Percentiles rank a stretch among this genome's conserved stretches.
phyloP scores from a whole-genome alignment of 2,113 vertebrate species.

The Hippolais icterina region DNA sequence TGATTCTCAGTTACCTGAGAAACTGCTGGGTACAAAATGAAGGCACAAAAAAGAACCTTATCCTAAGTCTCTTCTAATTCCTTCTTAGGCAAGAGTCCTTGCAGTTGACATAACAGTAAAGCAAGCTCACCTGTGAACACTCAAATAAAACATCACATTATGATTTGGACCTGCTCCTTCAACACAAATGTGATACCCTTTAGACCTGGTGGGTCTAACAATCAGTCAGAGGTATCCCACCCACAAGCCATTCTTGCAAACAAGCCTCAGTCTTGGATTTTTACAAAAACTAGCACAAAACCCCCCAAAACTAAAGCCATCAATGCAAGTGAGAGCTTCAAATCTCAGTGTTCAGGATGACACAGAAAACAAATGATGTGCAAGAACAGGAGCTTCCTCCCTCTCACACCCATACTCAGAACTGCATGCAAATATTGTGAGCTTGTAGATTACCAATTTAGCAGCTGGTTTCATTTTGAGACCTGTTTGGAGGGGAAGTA shows the following conservation, averaged over 20 bases:
- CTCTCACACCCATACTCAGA: background rate
- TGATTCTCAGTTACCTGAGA: background rate
- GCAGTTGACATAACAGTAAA: background rate
- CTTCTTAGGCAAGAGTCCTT: background rate
- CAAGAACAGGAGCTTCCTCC: background rate
- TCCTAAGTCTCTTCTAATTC: background rate
- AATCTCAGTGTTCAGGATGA: background rate
- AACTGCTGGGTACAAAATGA: background rate
- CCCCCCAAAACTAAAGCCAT: background rate
- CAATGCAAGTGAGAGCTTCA: background rate
- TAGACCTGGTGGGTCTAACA: background rate
- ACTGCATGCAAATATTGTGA: conserved; percentile 17
- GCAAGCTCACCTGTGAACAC: background rate
- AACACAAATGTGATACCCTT: background rate
- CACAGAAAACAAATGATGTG: conserved; percentile 1
- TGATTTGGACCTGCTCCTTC: background rate
- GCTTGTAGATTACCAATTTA: conserved; percentile 19
- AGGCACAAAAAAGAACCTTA: background rate
- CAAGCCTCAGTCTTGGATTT: background rate
- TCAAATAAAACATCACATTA: background rate
- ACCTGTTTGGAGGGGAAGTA: conserved; percentile 41
- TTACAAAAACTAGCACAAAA: background rate
- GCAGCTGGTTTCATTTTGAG: conserved; percentile 44
- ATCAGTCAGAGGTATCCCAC: background rate
- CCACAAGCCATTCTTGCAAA: background rate